Base-by-base conservation (phyloP, 2,113 vertebrate species). In the Hippocampus abdominalis region DNA sequence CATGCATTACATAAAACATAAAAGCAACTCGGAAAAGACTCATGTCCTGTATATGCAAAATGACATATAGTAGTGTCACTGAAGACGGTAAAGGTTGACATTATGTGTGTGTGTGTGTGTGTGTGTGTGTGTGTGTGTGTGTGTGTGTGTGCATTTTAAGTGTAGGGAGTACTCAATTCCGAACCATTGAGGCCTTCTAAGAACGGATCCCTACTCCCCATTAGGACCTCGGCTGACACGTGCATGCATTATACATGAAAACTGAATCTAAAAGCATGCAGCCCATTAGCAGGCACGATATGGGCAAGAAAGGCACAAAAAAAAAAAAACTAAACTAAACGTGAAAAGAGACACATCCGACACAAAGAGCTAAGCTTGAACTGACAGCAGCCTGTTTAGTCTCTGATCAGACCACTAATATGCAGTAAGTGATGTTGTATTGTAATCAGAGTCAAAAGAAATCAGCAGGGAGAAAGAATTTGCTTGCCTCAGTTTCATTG, bases 191-290 rank as follows among this genome's bases (percentile, higher is more conserved):
- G 73, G 80, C 77, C 82, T 85, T 90, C 82, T 83, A 90, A 84
- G 83, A 90, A 91, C 83, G 81, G 86, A 85, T 84, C 83, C 76
- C 72, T 70, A 80, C 75, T 69, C 84, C 75, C 86, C 84, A 90
- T 91, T 89, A 90, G 84, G 80, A 89, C 86, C 76, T 83, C 82
- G 80, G 82, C 84, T 84, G 87, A 88, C 51, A 81, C 74, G 80
- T 75, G 77, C 87, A 88, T 92, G 85, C 88, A 92, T 92, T 89
- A 92, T 91, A 89, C 87, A 92, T 92, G 77, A 81, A 27, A 73
- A 80, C 80, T 87, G 84, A 76, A 88, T 84, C 87, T 89, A 84
- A 88, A 89, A 90, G 89, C 84, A 81, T 79, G 85, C 71, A 75
- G 76, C 77, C 88, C 91, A 92, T 91, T 91, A 91, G 81, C 70